Conservation (phyloP, 2,113 vertebrate species). For the Chitala chitala region DNA sequence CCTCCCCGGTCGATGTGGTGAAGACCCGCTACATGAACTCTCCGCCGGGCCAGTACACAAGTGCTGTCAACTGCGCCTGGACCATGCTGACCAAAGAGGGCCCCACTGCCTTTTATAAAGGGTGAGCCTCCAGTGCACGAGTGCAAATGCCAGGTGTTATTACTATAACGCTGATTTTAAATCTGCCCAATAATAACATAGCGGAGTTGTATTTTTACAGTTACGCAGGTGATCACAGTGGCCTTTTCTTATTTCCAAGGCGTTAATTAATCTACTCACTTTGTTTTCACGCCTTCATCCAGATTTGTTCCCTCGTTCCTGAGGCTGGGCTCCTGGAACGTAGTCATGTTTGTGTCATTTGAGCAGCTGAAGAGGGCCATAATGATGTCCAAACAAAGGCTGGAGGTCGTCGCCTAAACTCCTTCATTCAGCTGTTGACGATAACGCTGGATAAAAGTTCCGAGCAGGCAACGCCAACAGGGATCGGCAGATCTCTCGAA, state of each 20-base stretch:
- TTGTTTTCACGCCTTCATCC: not conserved
- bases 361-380: slow-evolving; percentile 71
- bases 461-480: no score
- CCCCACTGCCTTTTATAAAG: slow-evolving; percentile 75
- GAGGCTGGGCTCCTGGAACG: slow-evolving; percentile 68
- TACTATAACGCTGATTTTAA: no score
- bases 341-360: slow-evolving; percentile 72
- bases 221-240: no score
- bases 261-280: no score
- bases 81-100: slow-evolving; percentile 75
- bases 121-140: slow-evolving; percentile 49
- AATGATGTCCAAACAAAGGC: slow-evolving; percentile 63
- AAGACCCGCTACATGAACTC: slow-evolving; percentile 82
- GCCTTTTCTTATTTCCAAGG: no score
- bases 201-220: no score
- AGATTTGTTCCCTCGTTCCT: slow-evolving; percentile 70
- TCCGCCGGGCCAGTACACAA: slow-evolving; percentile 66
- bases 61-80: slow-evolving; percentile 68
- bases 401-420: no score
- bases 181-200: no score
- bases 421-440: no score
- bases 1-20: slow-evolving; percentile 76
- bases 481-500: no score
- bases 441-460: no score
- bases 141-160: no score